These are phyloP conservation scores for Heteromyza rotundicornis DNA, from an alignment of 2,888 invertebrate species.

Conservation along the genomic window DNA sequence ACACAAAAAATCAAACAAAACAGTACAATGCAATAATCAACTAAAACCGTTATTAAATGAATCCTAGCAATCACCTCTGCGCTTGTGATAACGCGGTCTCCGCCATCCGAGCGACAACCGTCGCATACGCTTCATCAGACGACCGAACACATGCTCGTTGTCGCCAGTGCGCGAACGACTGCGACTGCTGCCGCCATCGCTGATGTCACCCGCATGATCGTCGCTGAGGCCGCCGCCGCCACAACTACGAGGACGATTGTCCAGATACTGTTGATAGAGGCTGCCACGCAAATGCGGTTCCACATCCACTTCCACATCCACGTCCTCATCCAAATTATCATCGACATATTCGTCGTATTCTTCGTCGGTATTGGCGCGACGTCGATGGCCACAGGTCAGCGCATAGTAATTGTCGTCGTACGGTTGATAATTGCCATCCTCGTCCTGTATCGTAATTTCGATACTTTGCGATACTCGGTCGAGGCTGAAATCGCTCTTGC, in stretches of 20 bases:
- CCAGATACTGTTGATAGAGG: constrained; percentile 40
- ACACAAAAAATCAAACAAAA: constrained; percentile 12
- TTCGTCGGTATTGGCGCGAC: constrained; percentile 36
- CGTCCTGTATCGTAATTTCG: constrained; percentile 61
- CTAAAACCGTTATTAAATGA: not conserved
- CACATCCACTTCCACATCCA: constrained; percentile 27
- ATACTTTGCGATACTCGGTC: constrained; percentile 60
- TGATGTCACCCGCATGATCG: constrained; percentile 51
- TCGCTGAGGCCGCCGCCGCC: constrained; percentile 40
- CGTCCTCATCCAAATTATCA: constrained; percentile 28
- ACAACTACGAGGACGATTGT: constrained; percentile 40
- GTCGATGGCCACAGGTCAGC: constrained; percentile 30
- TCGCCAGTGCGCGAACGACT: constrained; percentile 49
- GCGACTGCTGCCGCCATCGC: constrained; percentile 50
- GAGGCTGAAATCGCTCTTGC: constrained; percentile 55
- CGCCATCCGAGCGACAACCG: constrained; percentile 61
- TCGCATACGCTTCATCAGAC: constrained; percentile 58
- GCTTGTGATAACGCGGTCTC: constrained; percentile 59
- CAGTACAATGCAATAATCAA: constrained; percentile 26
- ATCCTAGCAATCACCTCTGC: constrained; percentile 59
- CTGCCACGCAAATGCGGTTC: constrained; percentile 14
- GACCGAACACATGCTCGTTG: constrained; percentile 54
- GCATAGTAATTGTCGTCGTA: constrained; percentile 57
- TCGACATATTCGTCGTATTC: constrained; percentile 33
- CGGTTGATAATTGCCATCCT: constrained; percentile 57